Percentiles rank a stretch among this genome's conserved stretches.
Conservation (phyloP, 2,797 vertebrate genomes). For the Melanotaenia pygmaea region DNA sequence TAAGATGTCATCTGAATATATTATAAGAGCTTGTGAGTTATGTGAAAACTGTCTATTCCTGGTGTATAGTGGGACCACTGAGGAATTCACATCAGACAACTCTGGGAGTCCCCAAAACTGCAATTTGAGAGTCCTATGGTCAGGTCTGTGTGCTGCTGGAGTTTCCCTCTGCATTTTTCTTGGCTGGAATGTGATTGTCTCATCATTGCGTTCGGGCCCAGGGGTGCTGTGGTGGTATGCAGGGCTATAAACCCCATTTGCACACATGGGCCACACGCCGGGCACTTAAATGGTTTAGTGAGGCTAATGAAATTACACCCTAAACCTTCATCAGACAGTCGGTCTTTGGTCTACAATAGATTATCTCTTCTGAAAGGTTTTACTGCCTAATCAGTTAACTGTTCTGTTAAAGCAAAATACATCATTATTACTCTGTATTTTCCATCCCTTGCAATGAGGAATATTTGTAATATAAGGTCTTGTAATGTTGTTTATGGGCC, state of each 20-base stretch:
- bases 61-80: background rate
- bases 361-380: constrained; percentile 33
- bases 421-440: background rate
- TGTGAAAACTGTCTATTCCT: constrained; percentile 34
- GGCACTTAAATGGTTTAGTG: constrained; percentile 71
- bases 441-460: background rate
- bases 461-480: background rate
- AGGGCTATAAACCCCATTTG: constrained; percentile 80
- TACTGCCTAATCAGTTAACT: constrained; percentile 25
- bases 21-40: constrained; percentile 9
- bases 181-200: constrained; percentile 76
- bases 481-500: background rate
- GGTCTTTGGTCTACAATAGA: constrained; percentile 38
- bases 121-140: constrained; percentile 36
- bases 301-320: constrained; percentile 76
- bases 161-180: constrained; percentile 41
- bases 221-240: constrained; percentile 76
- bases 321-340: constrained; percentile 56
- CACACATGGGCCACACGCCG: constrained; percentile 76
- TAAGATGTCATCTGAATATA: constrained; percentile 1
- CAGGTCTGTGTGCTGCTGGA: constrained; percentile 55
- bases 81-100: constrained; percentile 20
- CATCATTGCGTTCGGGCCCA: constrained; percentile 65
- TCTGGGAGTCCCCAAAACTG: constrained; percentile 30
- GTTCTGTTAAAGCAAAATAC: constrained; percentile 18